phyloP scores from a whole-genome alignment of 2,113 vertebrate genomes.

The Tachysurus fulvidraco region DNA sequence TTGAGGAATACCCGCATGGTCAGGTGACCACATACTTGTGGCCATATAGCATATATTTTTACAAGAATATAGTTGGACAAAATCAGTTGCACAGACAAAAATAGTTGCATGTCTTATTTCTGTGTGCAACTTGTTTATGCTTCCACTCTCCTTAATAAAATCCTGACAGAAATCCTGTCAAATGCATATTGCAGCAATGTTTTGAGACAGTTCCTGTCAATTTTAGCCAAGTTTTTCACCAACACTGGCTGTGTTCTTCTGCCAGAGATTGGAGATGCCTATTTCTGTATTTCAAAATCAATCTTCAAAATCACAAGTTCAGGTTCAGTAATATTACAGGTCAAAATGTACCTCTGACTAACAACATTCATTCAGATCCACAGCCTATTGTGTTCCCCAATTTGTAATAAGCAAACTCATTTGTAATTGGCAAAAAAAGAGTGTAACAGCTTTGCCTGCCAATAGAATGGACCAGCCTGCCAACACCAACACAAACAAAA shows the following conservation, averaged over 20 bases:
- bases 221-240: not conserved
- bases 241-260: not conserved
- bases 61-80: not conserved
- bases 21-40: not conserved
- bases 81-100: not conserved
- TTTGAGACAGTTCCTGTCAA: not conserved
- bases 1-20: too few relatives aligned
- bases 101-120: not conserved
- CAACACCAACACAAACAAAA: too few relatives aligned
- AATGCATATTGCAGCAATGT: not conserved
- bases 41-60: not conserved
- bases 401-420: not conserved
- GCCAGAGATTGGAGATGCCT: too few relatives aligned
- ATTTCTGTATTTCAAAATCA: not conserved
- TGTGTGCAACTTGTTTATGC: not conserved
- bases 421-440: not conserved
- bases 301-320: too few relatives aligned
- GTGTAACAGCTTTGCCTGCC: not conserved
- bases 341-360: not conserved
- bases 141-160: not conserved
- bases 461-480: not conserved
- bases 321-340: too few relatives aligned
- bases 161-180: not conserved
- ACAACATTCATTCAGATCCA: not conserved
- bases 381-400: not conserved